phyloP scores from a whole-genome alignment of 2,888 invertebrate genomes.

The Eupeodes latifasciatus region DNA sequence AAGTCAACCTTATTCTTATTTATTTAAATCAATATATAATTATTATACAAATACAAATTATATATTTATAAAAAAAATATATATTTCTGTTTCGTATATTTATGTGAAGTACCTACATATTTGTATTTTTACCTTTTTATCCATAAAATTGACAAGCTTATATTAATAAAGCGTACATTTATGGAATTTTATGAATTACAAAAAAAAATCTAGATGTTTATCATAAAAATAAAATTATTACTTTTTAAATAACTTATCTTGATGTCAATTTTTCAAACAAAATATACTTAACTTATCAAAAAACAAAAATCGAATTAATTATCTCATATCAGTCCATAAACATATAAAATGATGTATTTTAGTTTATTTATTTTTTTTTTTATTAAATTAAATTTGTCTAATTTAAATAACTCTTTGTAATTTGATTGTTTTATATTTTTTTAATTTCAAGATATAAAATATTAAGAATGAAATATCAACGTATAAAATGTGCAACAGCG shows the following conservation, averaged over 20 bases:
- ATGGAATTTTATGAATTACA: slow-evolving; percentile 48
- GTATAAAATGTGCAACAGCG: slow-evolving; percentile 24
- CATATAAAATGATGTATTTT: background rate
- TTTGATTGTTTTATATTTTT: background rate
- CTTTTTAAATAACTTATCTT: slow-evolving; percentile 54
- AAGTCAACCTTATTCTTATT: slow-evolving; percentile 29
- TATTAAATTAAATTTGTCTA: background rate
- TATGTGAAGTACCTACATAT: slow-evolving; percentile 25
- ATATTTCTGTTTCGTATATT: slow-evolving; percentile 30
- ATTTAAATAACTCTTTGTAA: background rate
- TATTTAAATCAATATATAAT: slow-evolving; percentile 35
- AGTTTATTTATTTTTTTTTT: background rate
- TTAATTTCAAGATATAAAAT: background rate
- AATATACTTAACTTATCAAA: slow-evolving; percentile 28
- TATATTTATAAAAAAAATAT: slow-evolving; percentile 14
- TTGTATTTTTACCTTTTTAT: slow-evolving; percentile 45
- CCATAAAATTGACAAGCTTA: slow-evolving; percentile 22
- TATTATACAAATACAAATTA: slow-evolving; percentile 14
- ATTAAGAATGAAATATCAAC: background rate
- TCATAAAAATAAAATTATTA: slow-evolving; percentile 31
- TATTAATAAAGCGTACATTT: slow-evolving; percentile 23
- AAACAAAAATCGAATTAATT: background rate
- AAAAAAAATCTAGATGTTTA: slow-evolving; percentile 67
- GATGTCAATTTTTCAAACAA: slow-evolving; percentile 57
- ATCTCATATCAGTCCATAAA: slow-evolving; percentile 11